phyloP scores from a whole-genome alignment of 2,888 invertebrate genomes.

The Chironomus riparius region DNA sequence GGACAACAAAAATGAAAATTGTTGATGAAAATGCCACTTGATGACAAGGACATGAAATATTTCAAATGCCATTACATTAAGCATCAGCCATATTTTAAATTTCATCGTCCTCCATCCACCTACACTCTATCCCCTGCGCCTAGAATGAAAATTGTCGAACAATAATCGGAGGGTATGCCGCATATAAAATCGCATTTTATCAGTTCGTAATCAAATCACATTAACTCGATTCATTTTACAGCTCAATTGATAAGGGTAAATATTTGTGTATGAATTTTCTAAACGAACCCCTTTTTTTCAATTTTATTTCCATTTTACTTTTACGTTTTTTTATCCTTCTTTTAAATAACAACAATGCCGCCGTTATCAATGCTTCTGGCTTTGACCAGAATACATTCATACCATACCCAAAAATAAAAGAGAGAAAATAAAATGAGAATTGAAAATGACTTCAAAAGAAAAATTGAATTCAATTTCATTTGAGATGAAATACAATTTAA shows the following conservation, averaged over 20 bases:
- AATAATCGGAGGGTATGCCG: conserved; percentile 2
- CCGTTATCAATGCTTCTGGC: conserved; percentile 16
- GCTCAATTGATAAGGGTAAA: conserved; percentile 28
- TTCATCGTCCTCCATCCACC: neutral
- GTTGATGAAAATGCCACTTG: neutral
- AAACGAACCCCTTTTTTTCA: conserved; percentile 21
- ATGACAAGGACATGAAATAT: conserved; percentile 4
- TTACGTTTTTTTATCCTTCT: neutral
- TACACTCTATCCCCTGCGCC: neutral
- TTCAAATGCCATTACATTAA: conserved; percentile 19
- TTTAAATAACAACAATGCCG: conserved; percentile 21
- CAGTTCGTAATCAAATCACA: conserved; percentile 27
- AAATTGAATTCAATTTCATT: conserved; percentile 7
- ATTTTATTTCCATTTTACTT: conserved; percentile 10
- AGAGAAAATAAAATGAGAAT: conserved; percentile 4
- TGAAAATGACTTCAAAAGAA: conserved; percentile 24
- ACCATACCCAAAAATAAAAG: neutral
- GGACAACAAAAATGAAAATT: neutral
- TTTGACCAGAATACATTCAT: neutral
- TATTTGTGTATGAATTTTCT: conserved; percentile 18
- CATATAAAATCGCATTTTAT: conserved; percentile 23
- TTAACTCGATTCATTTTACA: conserved; percentile 27
- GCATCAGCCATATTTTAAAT: conserved; percentile 14
- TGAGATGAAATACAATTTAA: conserved; percentile 10
- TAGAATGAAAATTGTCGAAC: neutral